Percentiles rank a stretch among this genome's conserved stretches.
Evolutionary conservation across 2,113 vertebrate genomes (phyloP).

Genomic region (Parus major): DNA sequence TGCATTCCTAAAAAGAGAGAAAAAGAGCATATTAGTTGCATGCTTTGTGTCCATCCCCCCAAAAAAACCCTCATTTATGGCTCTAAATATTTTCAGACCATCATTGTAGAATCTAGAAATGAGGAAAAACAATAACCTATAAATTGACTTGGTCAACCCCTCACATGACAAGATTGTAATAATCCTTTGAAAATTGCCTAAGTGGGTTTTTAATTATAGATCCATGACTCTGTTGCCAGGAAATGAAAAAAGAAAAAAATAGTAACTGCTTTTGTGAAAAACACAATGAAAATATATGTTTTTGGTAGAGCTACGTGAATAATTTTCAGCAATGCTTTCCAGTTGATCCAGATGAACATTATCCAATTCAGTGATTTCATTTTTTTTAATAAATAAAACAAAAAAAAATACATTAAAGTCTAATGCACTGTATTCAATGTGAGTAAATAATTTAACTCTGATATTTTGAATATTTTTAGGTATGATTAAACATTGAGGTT

Average conservation of each 20-base stretch:
- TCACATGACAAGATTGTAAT: constrained; percentile 28
- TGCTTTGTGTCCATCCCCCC: background rate
- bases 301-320: background rate
- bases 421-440: background rate
- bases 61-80: background rate
- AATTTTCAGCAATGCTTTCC: background rate
- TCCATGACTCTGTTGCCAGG: constrained; percentile 30
- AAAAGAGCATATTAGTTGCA: constrained; percentile 26
- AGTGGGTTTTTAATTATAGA: constrained; percentile 53
- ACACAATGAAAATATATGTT: background rate
- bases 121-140: background rate
- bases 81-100: background rate
- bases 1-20: constrained; percentile 87
- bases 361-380: background rate
- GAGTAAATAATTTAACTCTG: background rate
- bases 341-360: background rate
- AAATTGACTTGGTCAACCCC: constrained; percentile 21
- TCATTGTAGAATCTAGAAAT: background rate
- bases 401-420: background rate
- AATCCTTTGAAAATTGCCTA: constrained; percentile 32
- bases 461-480: background rate
- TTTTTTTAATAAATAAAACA: background rate
- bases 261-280: constrained; percentile 32
- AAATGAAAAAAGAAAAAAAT: constrained; percentile 27
- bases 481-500: background rate